These are phyloP conservation scores for Sepiola atlantica DNA, from an alignment of 2,888 invertebrate species.

Conservation along the genomic window DNA sequence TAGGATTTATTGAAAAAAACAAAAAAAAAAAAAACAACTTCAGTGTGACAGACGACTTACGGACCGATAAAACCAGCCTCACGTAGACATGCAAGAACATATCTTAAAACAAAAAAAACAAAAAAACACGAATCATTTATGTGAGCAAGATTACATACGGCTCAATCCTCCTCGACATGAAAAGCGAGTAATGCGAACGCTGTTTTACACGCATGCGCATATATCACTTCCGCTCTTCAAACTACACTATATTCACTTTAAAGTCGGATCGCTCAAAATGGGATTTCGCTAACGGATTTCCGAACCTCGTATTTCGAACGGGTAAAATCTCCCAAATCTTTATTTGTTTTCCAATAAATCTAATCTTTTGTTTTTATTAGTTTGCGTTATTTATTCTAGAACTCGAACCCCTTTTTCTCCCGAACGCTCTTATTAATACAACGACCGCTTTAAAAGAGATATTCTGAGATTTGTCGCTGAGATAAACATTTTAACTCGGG, in stretches of 20 bases:
- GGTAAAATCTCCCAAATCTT: not conserved
- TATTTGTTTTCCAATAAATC: not conserved
- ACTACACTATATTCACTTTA: constrained; percentile 2
- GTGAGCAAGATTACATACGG: not conserved
- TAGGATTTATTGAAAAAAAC: too few relatives aligned
- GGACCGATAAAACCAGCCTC: not conserved
- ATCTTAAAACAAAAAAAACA: not conserved
- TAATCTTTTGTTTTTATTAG: not conserved
- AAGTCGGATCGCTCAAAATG: not conserved
- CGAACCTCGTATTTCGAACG: not conserved
- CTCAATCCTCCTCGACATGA: not conserved
- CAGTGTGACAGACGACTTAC: too few relatives aligned
- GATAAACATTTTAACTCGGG: not conserved
- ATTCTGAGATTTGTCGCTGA: not conserved
- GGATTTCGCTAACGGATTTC: not conserved
- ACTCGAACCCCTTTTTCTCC: not conserved
- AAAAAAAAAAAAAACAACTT: too few relatives aligned
- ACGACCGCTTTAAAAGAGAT: not conserved
- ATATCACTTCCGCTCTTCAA: not conserved
- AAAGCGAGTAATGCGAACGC: not conserved
- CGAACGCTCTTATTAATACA: not conserved
- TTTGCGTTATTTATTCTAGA: not conserved
- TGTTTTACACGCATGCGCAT: not conserved
- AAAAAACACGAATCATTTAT: too few relatives aligned
- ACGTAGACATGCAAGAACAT: not conserved